Conservation (phyloP, 2,113 vertebrate species). For the Ibidorhyncha struthersii region DNA sequence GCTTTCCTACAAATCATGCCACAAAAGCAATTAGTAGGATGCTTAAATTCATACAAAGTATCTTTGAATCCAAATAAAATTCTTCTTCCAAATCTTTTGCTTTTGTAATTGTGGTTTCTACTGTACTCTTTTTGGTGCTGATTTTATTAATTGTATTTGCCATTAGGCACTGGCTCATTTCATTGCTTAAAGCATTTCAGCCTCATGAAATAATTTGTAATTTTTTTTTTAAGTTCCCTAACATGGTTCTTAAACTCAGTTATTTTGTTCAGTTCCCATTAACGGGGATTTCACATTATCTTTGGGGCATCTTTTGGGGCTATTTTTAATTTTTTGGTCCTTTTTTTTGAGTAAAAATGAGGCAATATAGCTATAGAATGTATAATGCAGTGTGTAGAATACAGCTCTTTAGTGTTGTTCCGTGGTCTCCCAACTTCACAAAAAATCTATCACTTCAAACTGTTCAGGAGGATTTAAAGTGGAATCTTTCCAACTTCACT, state of each 20-base stretch:
- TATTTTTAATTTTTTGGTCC: not conserved
- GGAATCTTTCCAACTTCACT: not conserved
- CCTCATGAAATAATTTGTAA: not conserved
- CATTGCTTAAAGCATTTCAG: not conserved
- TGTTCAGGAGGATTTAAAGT: not conserved
- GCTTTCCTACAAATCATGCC: not conserved
- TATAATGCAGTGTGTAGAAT: not conserved
- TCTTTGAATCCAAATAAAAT: not conserved
- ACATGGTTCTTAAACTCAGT: not conserved
- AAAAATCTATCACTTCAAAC: not conserved
- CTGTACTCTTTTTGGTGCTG: not conserved
- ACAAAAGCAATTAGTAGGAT: not conserved
- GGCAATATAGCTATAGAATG: not conserved
- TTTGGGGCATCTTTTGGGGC: not conserved
- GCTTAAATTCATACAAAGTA: not conserved
- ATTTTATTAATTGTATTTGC: not conserved
- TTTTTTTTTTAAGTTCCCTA: not conserved
- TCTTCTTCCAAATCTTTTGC: not conserved
- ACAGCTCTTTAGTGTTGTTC: not conserved
- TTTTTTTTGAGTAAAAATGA: not conserved
- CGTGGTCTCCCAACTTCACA: not conserved
- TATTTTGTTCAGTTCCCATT: not conserved
- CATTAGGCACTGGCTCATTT: not conserved
- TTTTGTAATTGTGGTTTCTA: not conserved
- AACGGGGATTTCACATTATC: not conserved